Base-by-base conservation (phyloP, 2,797 vertebrate species). In the Enteromius radiatus region DNA sequence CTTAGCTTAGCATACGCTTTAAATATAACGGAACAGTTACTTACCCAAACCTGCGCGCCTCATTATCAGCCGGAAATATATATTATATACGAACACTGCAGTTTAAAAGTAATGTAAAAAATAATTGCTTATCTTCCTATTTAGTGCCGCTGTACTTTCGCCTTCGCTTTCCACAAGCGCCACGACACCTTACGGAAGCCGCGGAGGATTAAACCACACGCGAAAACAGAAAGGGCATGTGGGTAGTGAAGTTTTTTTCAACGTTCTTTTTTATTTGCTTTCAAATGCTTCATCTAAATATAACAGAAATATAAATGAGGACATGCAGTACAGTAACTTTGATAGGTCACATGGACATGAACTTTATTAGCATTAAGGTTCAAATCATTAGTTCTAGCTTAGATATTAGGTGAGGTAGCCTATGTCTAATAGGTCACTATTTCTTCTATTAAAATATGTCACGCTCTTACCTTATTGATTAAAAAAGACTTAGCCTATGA, bases 181-280 rank as follows among this genome's bases (percentile, higher is more conserved):
- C 94, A 95, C 95, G 94, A 91, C 93, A 94, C 93, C 93, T 84
- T 91, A 95, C 92, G 93, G 94, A 90, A 86, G 91, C 92, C 89
- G 90, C 28, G 0, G 69, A 89, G 90, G 89, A 76, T 4, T 19
- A 28, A 41, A n/a, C 23, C 9, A 67, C 21, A 47, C n/a, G 45
- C 52, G 17, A 70, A 36, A 3, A 4, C 21, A 49, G 17, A 31
- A 31, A 31, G 41, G 49, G 49, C 15, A 1, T 2, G 0, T 86
- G 81, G 85, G 81, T 23, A 78, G 31, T 81, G 85, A 17, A 70
- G 83, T 84, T 77, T 61, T n/a, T n/a, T n/a, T n/a, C n/a, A n/a
- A n/a, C 3, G 31, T 2, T 31, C 3, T 17, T 63, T 26, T 28
- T 63, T 63, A 63, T 26, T 63, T 17, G 5, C 26, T 15, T 12